Percentiles rank a stretch among this genome's conserved stretches.
Evolutionary conservation across 2,888 invertebrate species (phyloP).

Genomic region (Petrophora chlorosata): DNA sequence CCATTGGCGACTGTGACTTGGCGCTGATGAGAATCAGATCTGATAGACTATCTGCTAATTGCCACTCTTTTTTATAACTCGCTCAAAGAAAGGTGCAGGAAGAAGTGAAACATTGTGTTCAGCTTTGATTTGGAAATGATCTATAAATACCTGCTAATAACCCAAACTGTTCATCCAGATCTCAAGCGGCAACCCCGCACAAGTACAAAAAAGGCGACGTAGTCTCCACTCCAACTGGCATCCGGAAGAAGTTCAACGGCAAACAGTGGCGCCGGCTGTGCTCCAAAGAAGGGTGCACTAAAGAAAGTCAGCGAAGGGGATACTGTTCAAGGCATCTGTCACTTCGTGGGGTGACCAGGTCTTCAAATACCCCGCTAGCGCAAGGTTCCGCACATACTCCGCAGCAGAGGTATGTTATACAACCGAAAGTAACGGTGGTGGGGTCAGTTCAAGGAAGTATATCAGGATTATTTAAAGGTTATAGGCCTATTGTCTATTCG

Average conservation of each 20-base stretch:
- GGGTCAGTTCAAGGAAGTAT: too few species aligned
- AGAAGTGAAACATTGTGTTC: background rate
- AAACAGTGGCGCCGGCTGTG: constrained; percentile 99
- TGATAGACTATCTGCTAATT: too few species aligned
- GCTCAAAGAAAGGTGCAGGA: too few species aligned
- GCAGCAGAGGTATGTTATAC: constrained; percentile 68
- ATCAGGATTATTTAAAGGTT: too few species aligned
- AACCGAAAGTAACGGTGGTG: too few species aligned
- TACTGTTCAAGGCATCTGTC: constrained; percentile 98
- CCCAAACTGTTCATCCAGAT: constrained; percentile 73
- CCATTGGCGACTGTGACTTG: too few species aligned
- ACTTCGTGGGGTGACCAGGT: constrained; percentile 87
- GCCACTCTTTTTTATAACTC: too few species aligned
- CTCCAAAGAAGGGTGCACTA: constrained; percentile 95
- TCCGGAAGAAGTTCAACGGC: constrained; percentile 99
- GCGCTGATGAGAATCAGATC: too few species aligned
- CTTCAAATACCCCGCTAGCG: constrained; percentile 73
- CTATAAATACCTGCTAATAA: background rate
- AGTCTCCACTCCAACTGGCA: constrained; percentile 96
- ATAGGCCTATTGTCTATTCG: too few species aligned
- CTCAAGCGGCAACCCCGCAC: constrained; percentile 96
- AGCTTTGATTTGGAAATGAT: background rate
- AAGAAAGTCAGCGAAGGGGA: constrained; percentile 98
- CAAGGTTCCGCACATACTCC: constrained; percentile 73
- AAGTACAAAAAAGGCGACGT: constrained; percentile 99